Percentiles rank a stretch among this genome's conserved stretches.
Evolutionary conservation across 2,113 vertebrate species (phyloP).

Genomic region (Ahaetulla prasina): DNA sequence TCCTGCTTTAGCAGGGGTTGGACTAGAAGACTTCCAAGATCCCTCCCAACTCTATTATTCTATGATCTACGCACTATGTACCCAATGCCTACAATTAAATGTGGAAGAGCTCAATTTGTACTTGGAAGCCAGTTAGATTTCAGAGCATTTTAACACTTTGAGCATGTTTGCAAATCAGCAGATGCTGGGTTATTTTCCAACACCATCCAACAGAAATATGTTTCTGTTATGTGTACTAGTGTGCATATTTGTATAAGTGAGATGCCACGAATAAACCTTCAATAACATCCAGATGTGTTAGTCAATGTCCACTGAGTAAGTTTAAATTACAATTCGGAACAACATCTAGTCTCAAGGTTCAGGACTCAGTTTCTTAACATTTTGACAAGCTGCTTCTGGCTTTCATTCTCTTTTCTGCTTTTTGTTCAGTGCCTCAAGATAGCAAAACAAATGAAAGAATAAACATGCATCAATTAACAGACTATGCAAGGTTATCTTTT

Average conservation of each 20-base stretch:
- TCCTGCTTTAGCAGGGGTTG: background rate
- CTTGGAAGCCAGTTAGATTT: background rate
- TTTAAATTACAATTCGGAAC: slow-evolving; percentile 21
- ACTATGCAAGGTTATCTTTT: background rate
- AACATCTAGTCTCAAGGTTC: background rate
- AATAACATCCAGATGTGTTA: slow-evolving; percentile 6
- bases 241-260: background rate
- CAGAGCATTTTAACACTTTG: background rate
- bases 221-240: background rate
- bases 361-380: background rate
- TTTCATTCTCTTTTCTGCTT: background rate
- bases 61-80: background rate
- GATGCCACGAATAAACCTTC: background rate
- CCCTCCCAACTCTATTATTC: background rate
- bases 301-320: background rate
- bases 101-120: background rate
- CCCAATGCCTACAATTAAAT: background rate
- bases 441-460: background rate
- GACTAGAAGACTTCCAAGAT: background rate
- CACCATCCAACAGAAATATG: background rate
- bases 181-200: background rate
- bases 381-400: background rate
- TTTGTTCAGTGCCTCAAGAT: background rate
- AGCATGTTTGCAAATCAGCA: background rate
- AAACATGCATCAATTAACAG: background rate